These are phyloP conservation scores for Clarias fuscus DNA, from an alignment of 2,797 vertebrate species.

Conservation along the genomic window DNA sequence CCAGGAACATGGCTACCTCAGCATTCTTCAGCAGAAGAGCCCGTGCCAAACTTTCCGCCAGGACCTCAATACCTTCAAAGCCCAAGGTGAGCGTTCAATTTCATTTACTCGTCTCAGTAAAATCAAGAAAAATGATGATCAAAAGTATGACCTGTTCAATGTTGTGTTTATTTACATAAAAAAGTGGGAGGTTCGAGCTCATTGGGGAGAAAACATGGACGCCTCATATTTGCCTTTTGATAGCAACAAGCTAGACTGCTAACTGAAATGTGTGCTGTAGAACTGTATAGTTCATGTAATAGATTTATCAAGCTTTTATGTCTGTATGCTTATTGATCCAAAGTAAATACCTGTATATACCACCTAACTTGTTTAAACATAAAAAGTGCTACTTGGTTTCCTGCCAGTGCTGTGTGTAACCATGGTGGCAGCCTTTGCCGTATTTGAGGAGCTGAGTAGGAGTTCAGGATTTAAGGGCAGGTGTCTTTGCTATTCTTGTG, in stretches of 20 bases:
- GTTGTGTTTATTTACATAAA: not conserved
- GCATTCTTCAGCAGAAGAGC: conserved; percentile 85
- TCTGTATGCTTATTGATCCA: not conserved
- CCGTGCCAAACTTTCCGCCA: conserved; percentile 88
- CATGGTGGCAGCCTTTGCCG: not conserved
- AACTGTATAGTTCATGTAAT: not conserved
- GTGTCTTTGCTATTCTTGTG: not conserved
- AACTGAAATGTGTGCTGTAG: not conserved
- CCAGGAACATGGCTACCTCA: conserved; percentile 86
- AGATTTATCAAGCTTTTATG: not conserved
- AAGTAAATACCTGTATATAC: not conserved
- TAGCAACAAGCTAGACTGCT: not conserved
- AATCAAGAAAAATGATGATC: not conserved
- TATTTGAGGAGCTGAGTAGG: not conserved
- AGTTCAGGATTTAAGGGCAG: not conserved
- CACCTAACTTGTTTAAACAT: too few relatives aligned
- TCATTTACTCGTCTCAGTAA: not conserved
- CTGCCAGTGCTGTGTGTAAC: not conserved
- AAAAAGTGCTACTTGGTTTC: not conserved
- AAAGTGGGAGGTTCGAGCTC: not conserved
- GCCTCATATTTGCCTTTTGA: not conserved
- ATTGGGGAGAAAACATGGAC: not conserved
- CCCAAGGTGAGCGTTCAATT: conserved; percentile 76
- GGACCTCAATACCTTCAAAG: conserved; percentile 90
- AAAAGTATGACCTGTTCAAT: conserved; percentile 3